Evolutionary conservation across 1,140 invertebrate genomes (phyloP).

Genomic region (Dysdera silvatica): DNA sequence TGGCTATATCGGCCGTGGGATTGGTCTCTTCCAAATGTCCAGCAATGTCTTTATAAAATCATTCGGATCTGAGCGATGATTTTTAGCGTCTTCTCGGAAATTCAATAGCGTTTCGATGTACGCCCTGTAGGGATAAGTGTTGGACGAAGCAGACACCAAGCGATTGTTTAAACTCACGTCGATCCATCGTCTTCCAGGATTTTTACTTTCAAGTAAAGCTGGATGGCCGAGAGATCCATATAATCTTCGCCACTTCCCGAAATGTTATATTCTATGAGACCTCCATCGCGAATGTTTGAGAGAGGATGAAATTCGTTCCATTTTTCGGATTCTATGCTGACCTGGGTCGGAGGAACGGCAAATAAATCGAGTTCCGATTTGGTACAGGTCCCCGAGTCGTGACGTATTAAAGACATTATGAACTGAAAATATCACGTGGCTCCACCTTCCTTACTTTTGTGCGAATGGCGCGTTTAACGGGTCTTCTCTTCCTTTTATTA

Average conservation of each 20-base stretch:
- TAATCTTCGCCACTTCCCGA: slow-evolving; percentile 1
- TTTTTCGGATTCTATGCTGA: slow-evolving; percentile 1
- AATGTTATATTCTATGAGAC: slow-evolving; percentile 1
- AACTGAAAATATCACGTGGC: slow-evolving; percentile 6
- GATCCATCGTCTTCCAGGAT: not conserved
- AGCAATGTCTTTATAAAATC: slow-evolving; percentile 10
- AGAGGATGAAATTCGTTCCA: slow-evolving; percentile 13
- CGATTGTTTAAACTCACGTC: slow-evolving; percentile 7
- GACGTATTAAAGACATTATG: slow-evolving; percentile 3
- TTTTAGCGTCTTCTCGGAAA: not conserved
- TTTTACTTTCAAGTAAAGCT: slow-evolving; percentile 2
- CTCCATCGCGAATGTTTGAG: not conserved
- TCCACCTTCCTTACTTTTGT: not conserved
- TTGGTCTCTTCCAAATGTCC: not conserved
- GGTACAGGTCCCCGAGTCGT: slow-evolving; percentile 3
- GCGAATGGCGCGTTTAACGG: not conserved
- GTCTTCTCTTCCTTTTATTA: slow-evolving; percentile 13
- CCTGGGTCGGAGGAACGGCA: not conserved
- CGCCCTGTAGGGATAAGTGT: slow-evolving; percentile 2
- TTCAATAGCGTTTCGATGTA: slow-evolving; percentile 6
- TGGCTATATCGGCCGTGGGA: not conserved
- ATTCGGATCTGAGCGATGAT: not conserved
- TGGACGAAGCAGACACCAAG: not conserved
- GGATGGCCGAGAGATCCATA: not conserved
- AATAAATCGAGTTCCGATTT: slow-evolving; percentile 21